Base-by-base conservation (phyloP, 2,113 vertebrate species). In the Pollachius pollachius region DNA sequence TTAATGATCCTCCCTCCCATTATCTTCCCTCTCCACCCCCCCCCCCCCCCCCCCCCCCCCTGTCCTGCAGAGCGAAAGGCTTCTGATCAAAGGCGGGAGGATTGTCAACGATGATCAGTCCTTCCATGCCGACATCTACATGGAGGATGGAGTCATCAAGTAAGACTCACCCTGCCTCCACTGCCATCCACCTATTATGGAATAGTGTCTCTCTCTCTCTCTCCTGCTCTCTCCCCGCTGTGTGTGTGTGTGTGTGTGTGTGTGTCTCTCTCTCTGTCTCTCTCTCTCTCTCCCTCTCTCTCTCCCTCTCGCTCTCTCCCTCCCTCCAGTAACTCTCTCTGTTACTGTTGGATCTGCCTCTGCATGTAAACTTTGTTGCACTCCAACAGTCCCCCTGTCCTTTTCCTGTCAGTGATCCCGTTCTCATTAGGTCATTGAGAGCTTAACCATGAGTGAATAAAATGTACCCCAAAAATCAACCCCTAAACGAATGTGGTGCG, bases 101-200 rank as follows among this genome's bases (percentile, higher is more conserved):
- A 95, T 99, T 41, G 97, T 99, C 83, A 99, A 99, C 0, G 96
- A 99, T 94, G 97, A 99, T 75, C 96, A 99, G 81, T 99, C 97
- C 18, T 97, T 98, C 84, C 94, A 94, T 80, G 97, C 95, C 7
- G 97, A 99, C 76, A 94, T 99, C 88, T 99, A 99, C 90, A 94
- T 99, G 94, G 97, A 99, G 76, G 97, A 99, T 93, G 97, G 97
- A 76, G 86, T 97, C 84, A 99, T 99, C 83, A 99, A 99, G 97
- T 98, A 94, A 80, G 96, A 92, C 57, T 59, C 6, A 58, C 15
- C 6, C 18, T n/a, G 0, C 23, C 23, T 61, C 19, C 62, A 71
- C 58, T 30, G 13, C 74, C 48, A 15, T 72, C 63, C 19, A 17
- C 48, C 15, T 30, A 30, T 30, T 6, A 30, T 30, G 30, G 30